Percentiles rank a stretch among this genome's conserved stretches.
These are phyloP conservation scores for Thalassarche chlororhynchos DNA, from an alignment of 2,113 vertebrate species.

Conservation along the genomic window DNA sequence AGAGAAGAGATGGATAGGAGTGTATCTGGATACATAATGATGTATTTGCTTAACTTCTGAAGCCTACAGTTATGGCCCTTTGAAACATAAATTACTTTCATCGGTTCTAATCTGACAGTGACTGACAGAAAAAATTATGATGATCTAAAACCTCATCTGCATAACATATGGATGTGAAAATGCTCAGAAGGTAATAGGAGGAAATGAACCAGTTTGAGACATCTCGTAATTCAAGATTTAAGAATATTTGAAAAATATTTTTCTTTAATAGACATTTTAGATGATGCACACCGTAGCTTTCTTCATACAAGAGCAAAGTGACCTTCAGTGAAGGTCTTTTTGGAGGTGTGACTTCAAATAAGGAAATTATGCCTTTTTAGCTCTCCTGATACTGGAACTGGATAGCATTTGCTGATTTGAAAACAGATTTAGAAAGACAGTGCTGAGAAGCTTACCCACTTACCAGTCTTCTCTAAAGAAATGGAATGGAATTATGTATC, in stretches of 20 bases:
- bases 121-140: not conserved
- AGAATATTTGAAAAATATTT: not conserved
- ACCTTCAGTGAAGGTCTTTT: not conserved
- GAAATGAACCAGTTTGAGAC: not conserved
- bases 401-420: not conserved
- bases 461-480: not conserved
- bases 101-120: not conserved
- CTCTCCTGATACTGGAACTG: not conserved
- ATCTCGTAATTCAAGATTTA: not conserved
- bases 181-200: not conserved
- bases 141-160: not conserved
- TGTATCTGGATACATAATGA: not conserved
- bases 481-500: not conserved
- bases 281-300: not conserved
- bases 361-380: not conserved
- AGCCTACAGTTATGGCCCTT: not conserved
- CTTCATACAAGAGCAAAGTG: not conserved
- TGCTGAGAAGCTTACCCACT: not conserved
- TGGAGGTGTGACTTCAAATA: not conserved
- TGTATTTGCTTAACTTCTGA: not conserved
- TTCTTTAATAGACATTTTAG: not conserved
- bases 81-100: not conserved
- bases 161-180: not conserved
- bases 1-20: not conserved
- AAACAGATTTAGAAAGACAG: not conserved